These are phyloP conservation scores for Melanchra persicariae DNA, from an alignment of 2,888 invertebrate species.

Conservation along the genomic window DNA sequence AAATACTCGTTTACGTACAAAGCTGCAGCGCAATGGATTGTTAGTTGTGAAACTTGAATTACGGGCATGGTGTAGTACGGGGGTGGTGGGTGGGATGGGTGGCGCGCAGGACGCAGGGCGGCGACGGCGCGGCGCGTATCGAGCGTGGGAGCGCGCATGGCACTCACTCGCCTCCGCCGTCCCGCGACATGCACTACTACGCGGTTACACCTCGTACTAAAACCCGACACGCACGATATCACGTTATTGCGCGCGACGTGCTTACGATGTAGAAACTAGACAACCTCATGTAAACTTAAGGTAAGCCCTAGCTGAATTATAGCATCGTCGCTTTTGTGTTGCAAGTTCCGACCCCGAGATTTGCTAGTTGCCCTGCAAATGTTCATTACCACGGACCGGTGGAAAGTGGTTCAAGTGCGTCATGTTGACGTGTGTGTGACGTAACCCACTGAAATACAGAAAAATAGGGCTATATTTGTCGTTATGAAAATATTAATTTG, in stretches of 20 bases:
- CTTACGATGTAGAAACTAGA: constrained; percentile 77
- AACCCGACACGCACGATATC: constrained; percentile 70
- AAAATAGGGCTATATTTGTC: constrained; percentile 47
- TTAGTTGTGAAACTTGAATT: constrained; percentile 36
- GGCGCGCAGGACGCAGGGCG: constrained; percentile 57
- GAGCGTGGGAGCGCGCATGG: constrained; percentile 88
- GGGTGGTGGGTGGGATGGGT: constrained; percentile 32
- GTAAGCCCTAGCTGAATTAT: constrained; percentile 70
- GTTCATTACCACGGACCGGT: constrained; percentile 65
- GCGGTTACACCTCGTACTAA: constrained; percentile 70
- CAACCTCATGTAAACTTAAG: constrained; percentile 75
- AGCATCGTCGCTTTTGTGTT: constrained; percentile 29
- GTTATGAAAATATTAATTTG: constrained; percentile 16
- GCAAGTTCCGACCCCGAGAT: constrained; percentile 18
- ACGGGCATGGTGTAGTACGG: constrained; percentile 18
- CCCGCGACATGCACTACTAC: constrained; percentile 79
- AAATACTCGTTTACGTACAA: constrained; percentile 33
- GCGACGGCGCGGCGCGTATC: constrained; percentile 78
- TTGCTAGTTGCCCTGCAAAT: constrained; percentile 44
- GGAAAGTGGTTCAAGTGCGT: constrained; percentile 75
- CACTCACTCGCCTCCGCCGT: constrained; percentile 72
- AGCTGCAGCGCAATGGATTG: constrained; percentile 53
- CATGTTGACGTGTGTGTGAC: constrained; percentile 79
- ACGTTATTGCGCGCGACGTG: constrained; percentile 70
- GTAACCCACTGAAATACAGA: constrained; percentile 71